Conservation (phyloP, 1,140 invertebrate genomes). For the Apis cerana region DNA sequence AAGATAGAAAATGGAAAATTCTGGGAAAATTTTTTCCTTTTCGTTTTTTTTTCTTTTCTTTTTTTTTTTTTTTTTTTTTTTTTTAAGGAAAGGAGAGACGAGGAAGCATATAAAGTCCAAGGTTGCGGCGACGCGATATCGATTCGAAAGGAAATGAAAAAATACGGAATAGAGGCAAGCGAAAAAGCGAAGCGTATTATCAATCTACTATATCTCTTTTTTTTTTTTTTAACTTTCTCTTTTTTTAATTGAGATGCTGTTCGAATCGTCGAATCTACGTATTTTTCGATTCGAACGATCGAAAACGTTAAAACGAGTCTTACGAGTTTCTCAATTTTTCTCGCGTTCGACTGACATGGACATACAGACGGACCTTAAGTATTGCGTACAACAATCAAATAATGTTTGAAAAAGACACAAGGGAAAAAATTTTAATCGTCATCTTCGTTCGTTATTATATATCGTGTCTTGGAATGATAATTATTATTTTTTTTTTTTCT, state of each 20-base stretch:
- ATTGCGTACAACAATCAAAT: not conserved
- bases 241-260: conserved; percentile 21
- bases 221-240: not conserved
- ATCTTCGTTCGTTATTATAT: conserved; percentile 7
- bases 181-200: conserved; percentile 52
- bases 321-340: conserved; percentile 1
- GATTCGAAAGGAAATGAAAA: not conserved
- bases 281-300: conserved; percentile 16
- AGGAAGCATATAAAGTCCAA: not conserved
- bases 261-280: conserved; percentile 19
- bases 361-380: conserved; percentile 48
- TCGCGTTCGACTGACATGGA: conserved; percentile 16
- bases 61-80: not conserved
- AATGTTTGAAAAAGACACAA: not conserved
- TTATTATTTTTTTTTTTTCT: too few relatives aligned
- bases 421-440: conserved; percentile 7
- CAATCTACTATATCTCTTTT: not conserved
- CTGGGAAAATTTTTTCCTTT: not conserved
- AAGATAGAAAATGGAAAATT: not conserved
- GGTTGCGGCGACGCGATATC: not conserved
- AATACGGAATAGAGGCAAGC: conserved; percentile 43
- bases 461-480: not conserved
- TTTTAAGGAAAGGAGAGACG: not conserved
- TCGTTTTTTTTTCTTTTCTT: not conserved
- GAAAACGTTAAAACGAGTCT: not conserved